A percentile compares a stretch with the other conserved stretches of the same genome.
Evolutionary conservation across 2,797 vertebrate species (phyloP).

Genomic region (Epinephelus coioides): DNA sequence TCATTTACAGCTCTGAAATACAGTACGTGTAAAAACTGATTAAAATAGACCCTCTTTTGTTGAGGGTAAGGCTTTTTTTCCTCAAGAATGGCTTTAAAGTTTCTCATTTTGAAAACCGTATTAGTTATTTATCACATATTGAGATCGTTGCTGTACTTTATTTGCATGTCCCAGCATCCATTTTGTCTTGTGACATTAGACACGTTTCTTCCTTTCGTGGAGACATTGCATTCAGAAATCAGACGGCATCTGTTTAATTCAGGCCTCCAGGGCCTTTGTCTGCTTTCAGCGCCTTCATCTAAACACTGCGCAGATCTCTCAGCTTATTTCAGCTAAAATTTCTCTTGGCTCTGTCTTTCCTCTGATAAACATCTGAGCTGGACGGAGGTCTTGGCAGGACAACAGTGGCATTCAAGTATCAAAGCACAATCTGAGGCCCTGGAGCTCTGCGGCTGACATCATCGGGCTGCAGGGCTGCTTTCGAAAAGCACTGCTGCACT

Average conservation of each 20-base stretch:
- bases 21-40: not conserved
- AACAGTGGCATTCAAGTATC: slow-evolving; percentile 47
- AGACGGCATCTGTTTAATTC: slow-evolving; percentile 2
- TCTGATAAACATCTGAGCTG: slow-evolving; percentile 27
- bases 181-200: not conserved
- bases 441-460: slow-evolving; percentile 28
- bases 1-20: slow-evolving; percentile 15
- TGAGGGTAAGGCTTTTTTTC: not conserved
- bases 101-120: not conserved
- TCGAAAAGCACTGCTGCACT: not conserved
- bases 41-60: not conserved
- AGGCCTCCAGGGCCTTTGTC: slow-evolving; percentile 7
- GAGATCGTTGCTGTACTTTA: not conserved
- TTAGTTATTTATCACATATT: not conserved
- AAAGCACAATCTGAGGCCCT: slow-evolving; percentile 19
- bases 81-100: slow-evolving; percentile 3
- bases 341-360: not conserved
- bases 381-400: slow-evolving; percentile 32
- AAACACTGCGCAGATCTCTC: slow-evolving; percentile 35
- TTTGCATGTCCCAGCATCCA: not conserved
- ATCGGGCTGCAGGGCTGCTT: not conserved
- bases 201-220: not conserved
- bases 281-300: slow-evolving; percentile 25
- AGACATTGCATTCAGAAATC: slow-evolving; percentile 19
- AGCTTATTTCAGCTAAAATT: slow-evolving; percentile 21